Base-by-base conservation (phyloP, 2,888 invertebrate genomes). In the Sarcophaga subvicina region DNA sequence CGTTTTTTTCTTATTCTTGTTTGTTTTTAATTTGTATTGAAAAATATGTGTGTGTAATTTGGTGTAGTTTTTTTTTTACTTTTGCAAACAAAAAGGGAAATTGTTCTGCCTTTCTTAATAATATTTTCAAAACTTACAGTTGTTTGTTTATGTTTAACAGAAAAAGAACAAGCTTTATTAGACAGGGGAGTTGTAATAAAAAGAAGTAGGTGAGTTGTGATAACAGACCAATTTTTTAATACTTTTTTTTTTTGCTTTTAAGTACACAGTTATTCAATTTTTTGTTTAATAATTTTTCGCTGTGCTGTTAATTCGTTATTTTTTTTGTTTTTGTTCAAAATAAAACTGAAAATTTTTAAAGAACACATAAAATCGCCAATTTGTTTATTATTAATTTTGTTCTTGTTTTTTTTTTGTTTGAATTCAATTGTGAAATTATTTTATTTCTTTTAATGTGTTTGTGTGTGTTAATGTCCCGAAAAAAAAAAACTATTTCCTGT, bases 231-330 rank as follows among this genome's bases (percentile, higher is more conserved):
- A 75, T 71, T 79, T 86, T 14, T 67, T 45, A 27, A 69, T 66
- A 17, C 54, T 47, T 78, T 77, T 89, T 88, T 88, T 88, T 77
- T 87, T 88, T 78, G 59, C 73, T 73, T 88, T 85, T 87, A 86
- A 88, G 86, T 85, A 88, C 85, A 88, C 87, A 87, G 88, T 89
- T 85, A 79, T 72, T 81, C 64, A 67, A 83, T 86, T 80, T 87
- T 67, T 66, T 84, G 37, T 88, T 83, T 62, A 88, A 85, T 85
- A 80, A 77, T 82, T 88, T 89, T 92, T 92, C 91, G 91, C 91
- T 92, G 92, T 90, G 91, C 91, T 91, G 89, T 89, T 91, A 90
- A 37, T 91, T 91, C 92, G 92, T 45, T 83, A 69, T 72, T 83
- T 72, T 77, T 87, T 67, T 49, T 45, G 37, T 37, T 64, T 79